Base-by-base conservation (phyloP, 2,113 vertebrate genomes). In the Phylloscopus trochilus region DNA sequence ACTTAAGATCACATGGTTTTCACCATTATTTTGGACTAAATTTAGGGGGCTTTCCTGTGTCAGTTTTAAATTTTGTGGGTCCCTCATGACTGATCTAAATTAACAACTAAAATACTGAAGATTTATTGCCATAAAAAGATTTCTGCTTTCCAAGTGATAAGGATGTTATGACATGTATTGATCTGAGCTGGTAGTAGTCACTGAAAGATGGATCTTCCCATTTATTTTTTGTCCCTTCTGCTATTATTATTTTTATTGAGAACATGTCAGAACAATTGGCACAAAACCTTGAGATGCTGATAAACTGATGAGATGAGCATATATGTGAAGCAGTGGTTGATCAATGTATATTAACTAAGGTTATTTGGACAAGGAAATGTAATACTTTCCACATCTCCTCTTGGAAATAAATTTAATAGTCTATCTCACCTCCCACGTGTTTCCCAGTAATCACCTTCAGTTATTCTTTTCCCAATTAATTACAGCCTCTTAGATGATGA, bases 401-500 rank as follows among this genome's bases (percentile, higher is more conserved):
- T 9, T 72, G 33, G 93, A 27, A 72, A 95, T 76, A 83, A 30
- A 63, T 92, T 55, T 88, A 90, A 93, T 87, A 80, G 87, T 85
- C 88, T 86, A 7, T 80, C 96, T 92, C 77, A 66, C 76, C 89
- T 94, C 94, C 90, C 85, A 83, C 15, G 58, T 91, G 86, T 78
- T 92, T 87, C 93, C 51, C 37, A 90, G 84, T 64, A 94, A 95
- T 96, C 56, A 73, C 87, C 79, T 72, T 82, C 72, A 74, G 51
- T 79, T 59, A 53, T 84, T 85, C 62, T 84, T 63, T 68, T 64
- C 72, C 70, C 96, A 96, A 84, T 97, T 97, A 96, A 97, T 97
- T 96, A 93, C 51, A 93, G 88, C 69, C 87, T 75, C 91, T 97
- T 92, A 96, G 89, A 94, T 73, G 83, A 87, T 94, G 94, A 97